A percentile compares a stretch with the other conserved stretches of the same genome.
Evolutionary conservation across 2,797 vertebrate genomes (phyloP).

Genomic region (Semotilus atromaculatus): DNA sequence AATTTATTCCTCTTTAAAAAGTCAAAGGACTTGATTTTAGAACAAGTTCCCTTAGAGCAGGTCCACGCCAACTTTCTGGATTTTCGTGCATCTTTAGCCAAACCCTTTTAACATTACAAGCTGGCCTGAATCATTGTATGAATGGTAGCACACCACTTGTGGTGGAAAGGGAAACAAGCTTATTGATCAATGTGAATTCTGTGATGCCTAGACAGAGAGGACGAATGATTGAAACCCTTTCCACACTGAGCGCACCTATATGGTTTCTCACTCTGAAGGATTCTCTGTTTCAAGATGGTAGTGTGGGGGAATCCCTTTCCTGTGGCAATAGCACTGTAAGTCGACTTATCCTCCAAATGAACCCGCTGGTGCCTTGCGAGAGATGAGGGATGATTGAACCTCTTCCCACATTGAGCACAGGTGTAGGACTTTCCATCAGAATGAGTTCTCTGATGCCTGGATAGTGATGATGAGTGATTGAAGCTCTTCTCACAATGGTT

Average conservation of each 20-base stretch:
- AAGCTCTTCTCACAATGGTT: conserved; percentile 84
- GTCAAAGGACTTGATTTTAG: conserved; percentile 56
- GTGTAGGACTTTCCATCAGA: conserved; percentile 82
- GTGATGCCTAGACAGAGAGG: conserved; percentile 83
- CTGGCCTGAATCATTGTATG: conserved; percentile 62
- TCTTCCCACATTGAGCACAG: conserved; percentile 81
- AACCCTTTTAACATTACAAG: conserved; percentile 51
- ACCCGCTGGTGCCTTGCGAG: conserved; percentile 82
- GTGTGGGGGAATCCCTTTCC: conserved; percentile 80
- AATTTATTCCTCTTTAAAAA: conserved; percentile 62
- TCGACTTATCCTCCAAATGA: conserved; percentile 79
- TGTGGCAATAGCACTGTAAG: conserved; percentile 75
- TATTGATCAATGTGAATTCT: conserved; percentile 80
- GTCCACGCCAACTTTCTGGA: conserved; percentile 24
- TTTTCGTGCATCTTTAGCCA: conserved; percentile 52
- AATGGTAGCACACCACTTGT: conserved; percentile 49
- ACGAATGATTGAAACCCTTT: conserved; percentile 86
- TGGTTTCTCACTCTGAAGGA: conserved; percentile 78
- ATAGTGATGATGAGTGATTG: conserved; percentile 85
- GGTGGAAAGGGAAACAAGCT: conserved; percentile 40
- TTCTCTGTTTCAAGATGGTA: conserved; percentile 78
- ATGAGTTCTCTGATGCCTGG: conserved; percentile 85
- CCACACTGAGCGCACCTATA: conserved; percentile 85
- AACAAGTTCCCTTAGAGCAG: conserved; percentile 59
- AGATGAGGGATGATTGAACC: conserved; percentile 82